Evolutionary conservation across 23 tunicate genomes (phyloP), one percentile per base, ranked within the genome.

Genomic region (Trididemnum miniatum): DNA sequence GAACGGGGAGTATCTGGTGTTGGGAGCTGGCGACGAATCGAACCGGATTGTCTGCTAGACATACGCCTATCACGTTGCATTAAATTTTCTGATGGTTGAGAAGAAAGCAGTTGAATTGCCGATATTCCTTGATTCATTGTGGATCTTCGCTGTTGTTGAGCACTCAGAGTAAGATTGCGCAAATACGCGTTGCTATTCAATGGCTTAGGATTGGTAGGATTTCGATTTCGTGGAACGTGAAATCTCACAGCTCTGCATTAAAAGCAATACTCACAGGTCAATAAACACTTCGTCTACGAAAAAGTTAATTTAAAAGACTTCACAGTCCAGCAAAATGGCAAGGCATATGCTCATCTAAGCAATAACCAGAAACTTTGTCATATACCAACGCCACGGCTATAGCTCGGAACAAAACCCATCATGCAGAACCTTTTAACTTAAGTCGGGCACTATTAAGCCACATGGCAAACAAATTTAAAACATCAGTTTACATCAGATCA

Each of bases 211-310:
- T 85, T 85, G 51, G 89, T 85, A 1, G 66, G 82, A 9, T 62
- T 67, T 1, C 52, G 38, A 66, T 77, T 64, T 9, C 82, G 82
- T 22, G 76, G 77, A 12, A 49, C 33, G 39, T 85, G 89, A 50
- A 76, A 85, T 24, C 89, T 39, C 65, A 85, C 89, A 52, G 89
- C 72, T 31, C 89, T 85, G 81, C 3, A 63, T 34, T 5, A 22
- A 74, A 33, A 71, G 4, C 76, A 15, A 4, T 26, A 71, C 9
- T 25, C n/a, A 35, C 76, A 71, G 31, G 23, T 44, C 15, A 15
- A 44, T 7, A 7, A 44, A 9, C 54, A 44, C 15, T 44, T 23
- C 71, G n/a, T n/a, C n/a, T n/a, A n/a, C n/a, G n/a, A n/a, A n/a
- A n/a, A n/a, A n/a, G n/a, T n/a, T n/a, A n/a, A n/a, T n/a, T n/a